A percentile compares a stretch with the other conserved stretches of the same genome.
Evolutionary conservation across 2,113 vertebrate species (phyloP).

Genomic region (Eulacestoma nigropectus): DNA sequence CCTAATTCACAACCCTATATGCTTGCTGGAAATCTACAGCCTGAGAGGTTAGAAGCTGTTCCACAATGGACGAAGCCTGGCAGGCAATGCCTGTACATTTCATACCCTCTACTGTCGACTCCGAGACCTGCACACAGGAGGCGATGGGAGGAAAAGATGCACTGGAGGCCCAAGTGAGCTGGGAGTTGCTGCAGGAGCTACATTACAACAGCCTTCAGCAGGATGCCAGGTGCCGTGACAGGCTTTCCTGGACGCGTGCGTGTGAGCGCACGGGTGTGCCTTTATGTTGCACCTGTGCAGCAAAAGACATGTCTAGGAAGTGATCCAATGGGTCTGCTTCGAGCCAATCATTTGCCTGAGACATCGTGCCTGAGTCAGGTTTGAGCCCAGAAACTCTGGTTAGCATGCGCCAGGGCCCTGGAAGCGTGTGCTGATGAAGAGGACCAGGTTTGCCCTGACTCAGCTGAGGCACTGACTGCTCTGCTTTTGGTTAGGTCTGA

Average conservation of each 20-base stretch:
- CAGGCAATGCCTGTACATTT: not conserved
- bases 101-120: slow-evolving; percentile 7
- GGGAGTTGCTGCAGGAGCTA: not conserved
- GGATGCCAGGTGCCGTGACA: not conserved
- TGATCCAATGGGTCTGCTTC: not conserved
- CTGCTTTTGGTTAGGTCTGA: not conserved
- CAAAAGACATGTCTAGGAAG: not conserved
- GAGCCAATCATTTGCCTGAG: rapidly evolving
- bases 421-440: not conserved
- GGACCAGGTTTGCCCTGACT: not conserved
- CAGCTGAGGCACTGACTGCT: not conserved
- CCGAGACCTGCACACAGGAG: not conserved
- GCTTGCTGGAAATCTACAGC: not conserved
- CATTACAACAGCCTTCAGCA: not conserved
- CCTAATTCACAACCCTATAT: not conserved
- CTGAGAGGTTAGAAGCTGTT: not conserved
- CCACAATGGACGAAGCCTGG: not conserved
- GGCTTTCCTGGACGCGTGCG: not conserved
- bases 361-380: rapidly evolving
- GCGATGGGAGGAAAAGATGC: not conserved
- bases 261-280: rapidly evolving
- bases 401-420: not conserved
- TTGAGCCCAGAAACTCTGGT: not conserved
- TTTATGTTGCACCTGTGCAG: not conserved
- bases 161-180: not conserved